These are phyloP conservation scores for Caenorhabditis wallacei DNA, from an alignment of 2,888 invertebrate species.

Conservation along the genomic window DNA sequence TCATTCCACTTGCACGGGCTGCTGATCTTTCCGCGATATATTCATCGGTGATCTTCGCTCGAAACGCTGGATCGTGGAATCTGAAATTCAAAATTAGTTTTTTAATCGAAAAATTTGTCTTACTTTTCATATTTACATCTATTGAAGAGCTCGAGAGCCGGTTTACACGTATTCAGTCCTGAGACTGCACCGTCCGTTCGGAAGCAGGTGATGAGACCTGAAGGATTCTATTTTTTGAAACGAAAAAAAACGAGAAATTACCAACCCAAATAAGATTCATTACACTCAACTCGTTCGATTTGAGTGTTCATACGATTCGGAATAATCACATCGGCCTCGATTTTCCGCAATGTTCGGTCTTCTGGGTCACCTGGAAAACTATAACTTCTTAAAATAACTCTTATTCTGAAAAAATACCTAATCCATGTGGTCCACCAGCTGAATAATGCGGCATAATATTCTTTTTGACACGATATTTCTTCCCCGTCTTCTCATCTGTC, in stretches of 20 bases:
- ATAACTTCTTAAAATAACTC: background rate
- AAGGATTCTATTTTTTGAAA: slow-evolving; percentile 12
- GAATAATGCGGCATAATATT: slow-evolving; percentile 79
- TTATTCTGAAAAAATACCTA: slow-evolving; percentile 66
- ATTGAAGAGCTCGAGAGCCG: slow-evolving; percentile 77
- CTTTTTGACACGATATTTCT: slow-evolving; percentile 79
- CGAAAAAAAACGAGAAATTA: background rate
- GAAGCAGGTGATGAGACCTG: slow-evolving; percentile 79
- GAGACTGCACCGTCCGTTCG: slow-evolving; percentile 76
- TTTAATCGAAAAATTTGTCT: background rate
- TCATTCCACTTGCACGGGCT: slow-evolving; percentile 73
- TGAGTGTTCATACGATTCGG: slow-evolving; percentile 92
- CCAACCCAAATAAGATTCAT: slow-evolving; percentile 73
- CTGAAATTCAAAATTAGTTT: slow-evolving; percentile 59
- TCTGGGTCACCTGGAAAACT: slow-evolving; percentile 87
- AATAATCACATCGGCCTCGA: slow-evolving; percentile 92
- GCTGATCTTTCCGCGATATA: slow-evolving; percentile 75
- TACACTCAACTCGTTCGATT: slow-evolving; percentile 90
- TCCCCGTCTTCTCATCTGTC: slow-evolving; percentile 78
- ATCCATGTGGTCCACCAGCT: slow-evolving; percentile 77
- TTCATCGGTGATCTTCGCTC: slow-evolving; percentile 79
- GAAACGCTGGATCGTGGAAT: slow-evolving; percentile 80
- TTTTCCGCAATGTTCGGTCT: slow-evolving; percentile 90
- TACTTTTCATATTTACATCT: slow-evolving; percentile 80
- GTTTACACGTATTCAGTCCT: slow-evolving; percentile 77